These are phyloP conservation scores for Hypsopygia costalis DNA, from an alignment of 2,888 invertebrate species.

Conservation along the genomic window DNA sequence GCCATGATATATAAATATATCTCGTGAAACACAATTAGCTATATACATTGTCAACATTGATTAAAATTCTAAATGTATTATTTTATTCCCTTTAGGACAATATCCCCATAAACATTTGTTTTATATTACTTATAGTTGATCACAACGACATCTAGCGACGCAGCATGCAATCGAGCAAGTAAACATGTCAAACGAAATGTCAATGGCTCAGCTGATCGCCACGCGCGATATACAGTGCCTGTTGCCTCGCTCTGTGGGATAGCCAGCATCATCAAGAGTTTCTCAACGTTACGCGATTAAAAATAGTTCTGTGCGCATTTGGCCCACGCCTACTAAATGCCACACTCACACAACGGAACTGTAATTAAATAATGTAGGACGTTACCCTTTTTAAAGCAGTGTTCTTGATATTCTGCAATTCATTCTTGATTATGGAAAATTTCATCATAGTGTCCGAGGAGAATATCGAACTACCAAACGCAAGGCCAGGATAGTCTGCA, in stretches of 20 bases:
- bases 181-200: conserved; percentile 73
- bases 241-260: conserved; percentile 35
- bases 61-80: too few relatives aligned
- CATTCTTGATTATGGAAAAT: conserved; percentile 97
- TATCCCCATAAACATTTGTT: too few relatives aligned
- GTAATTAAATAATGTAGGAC: conserved; percentile 73
- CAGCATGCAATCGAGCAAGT: conserved; percentile 44
- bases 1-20: too few relatives aligned
- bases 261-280: conserved; percentile 48
- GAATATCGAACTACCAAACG: conserved; percentile 95
- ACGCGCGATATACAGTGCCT: conserved; percentile 46
- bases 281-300: conserved; percentile 54
- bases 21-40: too few relatives aligned
- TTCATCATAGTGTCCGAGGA: conserved; percentile 99
- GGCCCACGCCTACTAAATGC: conserved; percentile 47
- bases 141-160: conserved; percentile 64
- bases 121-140: conserved; percentile 16
- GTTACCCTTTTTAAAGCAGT: conserved; percentile 97
- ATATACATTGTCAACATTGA: too few relatives aligned
- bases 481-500: conserved; percentile 95
- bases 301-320: conserved; percentile 76
- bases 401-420: conserved; percentile 98
- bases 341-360: conserved; percentile 51
- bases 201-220: conserved; percentile 75
- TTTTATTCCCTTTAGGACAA: too few relatives aligned